A percentile compares a stretch with the other conserved stretches of the same genome.
Conservation (phyloP, 2,113 vertebrate genomes). For the Trogon melanurus region DNA sequence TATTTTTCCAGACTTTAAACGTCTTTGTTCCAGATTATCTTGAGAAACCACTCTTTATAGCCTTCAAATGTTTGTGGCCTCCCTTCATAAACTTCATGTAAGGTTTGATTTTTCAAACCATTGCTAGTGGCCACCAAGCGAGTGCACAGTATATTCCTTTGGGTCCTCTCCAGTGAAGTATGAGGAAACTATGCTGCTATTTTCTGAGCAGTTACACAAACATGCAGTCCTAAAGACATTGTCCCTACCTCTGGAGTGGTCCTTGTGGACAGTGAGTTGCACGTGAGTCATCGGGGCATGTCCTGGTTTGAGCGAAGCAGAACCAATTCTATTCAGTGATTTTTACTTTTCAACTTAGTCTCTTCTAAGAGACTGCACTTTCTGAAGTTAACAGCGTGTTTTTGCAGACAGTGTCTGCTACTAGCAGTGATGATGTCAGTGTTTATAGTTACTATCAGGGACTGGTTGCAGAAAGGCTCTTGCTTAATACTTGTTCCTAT, state of each 20-base stretch:
- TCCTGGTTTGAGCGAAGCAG: too few relatives aligned
- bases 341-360: not conserved
- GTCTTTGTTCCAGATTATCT: not conserved
- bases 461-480: too few relatives aligned
- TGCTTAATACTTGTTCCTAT: too few relatives aligned
- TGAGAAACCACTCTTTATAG: not conserved
- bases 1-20: not conserved
- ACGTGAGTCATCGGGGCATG: too few relatives aligned
- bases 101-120: not conserved
- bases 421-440: too few relatives aligned
- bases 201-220: not conserved
- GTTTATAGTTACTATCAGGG: too few relatives aligned
- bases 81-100: not conserved
- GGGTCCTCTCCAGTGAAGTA: not conserved
- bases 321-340: too few relatives aligned
- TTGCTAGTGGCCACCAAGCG: not conserved
- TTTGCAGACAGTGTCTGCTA: too few relatives aligned
- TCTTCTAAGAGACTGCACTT: too few relatives aligned
- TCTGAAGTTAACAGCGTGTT: too few relatives aligned
- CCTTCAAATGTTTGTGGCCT: not conserved
- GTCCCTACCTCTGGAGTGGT: too few relatives aligned
- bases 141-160: rapidly evolving
- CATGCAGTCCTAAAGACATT: not conserved
- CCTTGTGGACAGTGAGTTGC: too few relatives aligned
- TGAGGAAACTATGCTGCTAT: not conserved